Conservation (phyloP, 2,113 vertebrate species). For the Sula dactylatra region DNA sequence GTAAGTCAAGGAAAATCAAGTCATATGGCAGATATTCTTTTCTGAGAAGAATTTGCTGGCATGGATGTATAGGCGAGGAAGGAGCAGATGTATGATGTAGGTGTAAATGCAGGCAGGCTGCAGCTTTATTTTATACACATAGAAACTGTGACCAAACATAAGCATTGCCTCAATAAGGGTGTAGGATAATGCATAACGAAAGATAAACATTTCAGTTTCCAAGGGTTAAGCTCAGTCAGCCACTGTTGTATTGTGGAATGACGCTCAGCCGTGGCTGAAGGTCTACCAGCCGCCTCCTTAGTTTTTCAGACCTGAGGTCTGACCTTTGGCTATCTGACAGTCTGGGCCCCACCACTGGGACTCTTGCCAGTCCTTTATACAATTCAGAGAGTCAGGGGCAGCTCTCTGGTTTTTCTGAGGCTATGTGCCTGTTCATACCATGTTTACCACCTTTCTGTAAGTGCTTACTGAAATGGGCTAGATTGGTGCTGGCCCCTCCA, state of each 20-base stretch:
- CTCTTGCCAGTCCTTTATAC: not conserved
- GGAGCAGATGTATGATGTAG: not conserved
- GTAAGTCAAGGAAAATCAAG: conserved; percentile 69
- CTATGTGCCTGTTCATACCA: not conserved
- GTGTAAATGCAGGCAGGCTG: not conserved
- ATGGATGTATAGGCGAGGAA: not conserved
- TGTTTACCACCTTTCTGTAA: not conserved
- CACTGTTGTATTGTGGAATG: fast-evolving
- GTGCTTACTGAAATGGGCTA: not conserved
- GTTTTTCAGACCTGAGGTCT: not conserved
- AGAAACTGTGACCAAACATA: not conserved
- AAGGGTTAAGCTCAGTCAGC: not conserved
- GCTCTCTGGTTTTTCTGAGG: not conserved
- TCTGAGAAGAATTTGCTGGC: not conserved
- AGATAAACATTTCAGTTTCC: not conserved
- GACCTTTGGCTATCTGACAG: not conserved
- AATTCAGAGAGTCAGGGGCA: not conserved
- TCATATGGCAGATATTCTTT: not conserved
- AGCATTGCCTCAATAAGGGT: not conserved
- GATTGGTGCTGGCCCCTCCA: not conserved
- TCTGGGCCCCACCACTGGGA: not conserved
- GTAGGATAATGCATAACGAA: not conserved
- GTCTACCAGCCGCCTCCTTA: not conserved
- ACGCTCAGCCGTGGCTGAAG: fast-evolving
- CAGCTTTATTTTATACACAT: not conserved